These are phyloP conservation scores for Holcopasites calliopsidis DNA, from an alignment of 1,140 invertebrate genomes.

Conservation along the genomic window DNA sequence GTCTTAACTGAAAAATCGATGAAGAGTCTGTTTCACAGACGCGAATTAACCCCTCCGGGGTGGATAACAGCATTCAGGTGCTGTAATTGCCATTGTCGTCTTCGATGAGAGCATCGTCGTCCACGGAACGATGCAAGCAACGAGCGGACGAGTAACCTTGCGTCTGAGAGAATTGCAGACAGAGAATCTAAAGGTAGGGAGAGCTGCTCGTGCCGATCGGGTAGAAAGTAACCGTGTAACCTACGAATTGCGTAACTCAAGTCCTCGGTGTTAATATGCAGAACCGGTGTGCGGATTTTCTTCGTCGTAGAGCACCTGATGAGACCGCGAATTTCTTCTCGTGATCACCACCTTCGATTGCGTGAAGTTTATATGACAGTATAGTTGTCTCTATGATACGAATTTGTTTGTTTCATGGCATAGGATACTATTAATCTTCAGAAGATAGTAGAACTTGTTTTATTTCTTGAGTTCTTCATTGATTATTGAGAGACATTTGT, in stretches of 20 bases:
- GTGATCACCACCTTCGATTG: background rate
- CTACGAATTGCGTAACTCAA: constrained; percentile 52
- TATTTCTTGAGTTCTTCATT: no score
- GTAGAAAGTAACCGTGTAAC: constrained; percentile 63
- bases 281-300: background rate
- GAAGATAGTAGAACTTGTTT: no score
- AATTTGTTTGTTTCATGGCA: no score
- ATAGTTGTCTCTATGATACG: background rate
- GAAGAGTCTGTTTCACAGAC: background rate
- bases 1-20: constrained; percentile 29
- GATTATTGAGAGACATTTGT: no score
- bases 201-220: constrained; percentile 18
- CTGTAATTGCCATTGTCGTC: constrained; percentile 6
- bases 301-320: background rate
- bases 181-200: background rate
- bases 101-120: background rate
- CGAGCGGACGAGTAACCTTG: constrained; percentile 36
- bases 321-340: background rate
- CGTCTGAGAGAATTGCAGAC: background rate
- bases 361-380: background rate
- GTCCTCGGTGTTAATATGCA: constrained; percentile 37
- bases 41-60: constrained; percentile 1
- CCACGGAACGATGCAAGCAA: background rate
- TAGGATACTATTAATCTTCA: no score
- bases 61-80: constrained; percentile 19